Base-by-base conservation (phyloP, 2,888 invertebrate genomes). In the Dichetophora obliterata region DNA sequence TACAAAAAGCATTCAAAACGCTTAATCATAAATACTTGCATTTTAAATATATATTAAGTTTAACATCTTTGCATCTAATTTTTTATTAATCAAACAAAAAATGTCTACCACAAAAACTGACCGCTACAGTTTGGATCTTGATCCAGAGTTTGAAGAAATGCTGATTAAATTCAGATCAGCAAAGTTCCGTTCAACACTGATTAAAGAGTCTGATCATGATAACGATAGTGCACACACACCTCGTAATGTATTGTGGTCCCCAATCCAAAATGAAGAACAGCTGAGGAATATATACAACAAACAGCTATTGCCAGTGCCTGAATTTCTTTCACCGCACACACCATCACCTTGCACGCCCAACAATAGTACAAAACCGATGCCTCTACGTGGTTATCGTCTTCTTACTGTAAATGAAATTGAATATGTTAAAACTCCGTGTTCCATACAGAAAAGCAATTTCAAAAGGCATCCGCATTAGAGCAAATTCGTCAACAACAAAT, bases 81-180 rank as follows among this genome's bases (percentile, higher is more conserved):
- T 37, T 11, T 43, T 11, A 43, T 11, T 11, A 43, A 22, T 24
- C 19, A 59, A 59, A 11, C 22, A 27, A 27, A 50, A 24, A 50
- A 71, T 71, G 71, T 27, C 57, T 1, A 16, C 16, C 31, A 14
- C 1, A 27, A 3, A 16, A 9, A 31, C 19, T 9, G 34, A n/a
- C 2, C 57, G 71, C 11, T 57, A 71, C 57, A 63, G 50, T 34
- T n/a, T 63, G 27, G 74, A 66, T 37, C 43, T 31, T 14, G 74
- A 65, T 54, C 34, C 74, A 19, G 74, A 74, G 24, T 65, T 65
- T 27, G 52, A 52, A 22, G 52, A 74, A 65, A 65, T 74, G 73
- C 19, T 74, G 11, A 22, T 16, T 3, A 34, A 74, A 66, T 66
- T 74, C 4, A 65, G 24, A 34, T 37, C 34, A 22, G 22, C 52